Base-by-base conservation (phyloP, 2,113 vertebrate genomes). In the Sinocyclocheilus maitianheensis region DNA sequence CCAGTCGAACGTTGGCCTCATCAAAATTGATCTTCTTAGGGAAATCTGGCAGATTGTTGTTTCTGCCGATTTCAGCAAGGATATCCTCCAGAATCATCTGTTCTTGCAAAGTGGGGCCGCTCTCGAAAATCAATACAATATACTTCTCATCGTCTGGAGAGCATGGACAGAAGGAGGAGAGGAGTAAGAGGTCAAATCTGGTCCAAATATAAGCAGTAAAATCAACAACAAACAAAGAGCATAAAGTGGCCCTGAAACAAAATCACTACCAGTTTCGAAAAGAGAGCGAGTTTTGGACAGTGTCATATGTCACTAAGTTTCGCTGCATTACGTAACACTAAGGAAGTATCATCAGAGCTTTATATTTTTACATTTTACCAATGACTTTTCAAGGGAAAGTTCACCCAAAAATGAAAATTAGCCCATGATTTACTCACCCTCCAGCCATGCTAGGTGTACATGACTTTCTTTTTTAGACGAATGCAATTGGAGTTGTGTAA, bases 111-210 rank as follows among this genome's bases (percentile, higher is more conserved):
- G 93, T 92, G 80, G 97, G 95, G 12, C 96, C 95, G 86, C 96
- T 97, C 94, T 98, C 97, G 89, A 99, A 98, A 94, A 99, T 99
- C 89, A 99, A 90, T 63, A 98, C 98, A 16, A 99, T 98, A 87
- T 97, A 99, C 65, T 98, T 96, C 91, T 99, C 98, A 85, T 97
- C 97, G 92, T 94, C 98, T 99, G 93, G 16, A 91, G 92, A 3
- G 71, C 9, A 4, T 79, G 83, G 83, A 26, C 67, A 90, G 4
- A 1, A 4, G 1, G 40, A 55, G 20, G 18, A 88, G 30, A 37
- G 12, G 37, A 46, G 5, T 48, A 4, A 30, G 22, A 16, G 7
- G 11, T 26, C 8, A 30, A 14, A 83, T 14, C 10, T 0, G 3
- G 11, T 3, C 11, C 10, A 48, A 48, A 48, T 46, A 46, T 46